These are phyloP conservation scores for Coelopa pilipes DNA, from an alignment of 2,888 invertebrate genomes.

Conservation along the genomic window DNA sequence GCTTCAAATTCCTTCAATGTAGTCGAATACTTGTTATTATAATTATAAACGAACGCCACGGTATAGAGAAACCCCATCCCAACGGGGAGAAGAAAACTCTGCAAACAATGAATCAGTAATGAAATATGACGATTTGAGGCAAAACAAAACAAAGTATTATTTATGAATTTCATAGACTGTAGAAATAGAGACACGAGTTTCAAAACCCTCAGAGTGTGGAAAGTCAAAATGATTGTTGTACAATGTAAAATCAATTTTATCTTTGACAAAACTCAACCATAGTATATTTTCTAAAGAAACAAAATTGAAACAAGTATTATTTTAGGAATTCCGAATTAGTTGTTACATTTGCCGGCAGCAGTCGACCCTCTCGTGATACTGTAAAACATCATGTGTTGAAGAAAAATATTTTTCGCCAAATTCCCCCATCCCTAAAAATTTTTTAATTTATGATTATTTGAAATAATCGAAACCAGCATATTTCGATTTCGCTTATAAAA, in stretches of 20 bases:
- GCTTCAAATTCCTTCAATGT: neutral
- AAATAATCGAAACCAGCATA: too few species aligned
- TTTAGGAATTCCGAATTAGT: slow-evolving; percentile 49
- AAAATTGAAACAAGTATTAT: slow-evolving; percentile 46
- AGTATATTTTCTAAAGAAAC: neutral
- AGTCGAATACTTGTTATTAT: slow-evolving; percentile 17
- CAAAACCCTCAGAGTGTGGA: neutral
- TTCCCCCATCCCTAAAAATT: too few species aligned
- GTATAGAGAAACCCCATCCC: too few species aligned
- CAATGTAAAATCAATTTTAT: too few species aligned
- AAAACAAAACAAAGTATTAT: slow-evolving; percentile 32
- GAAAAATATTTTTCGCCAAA: too few species aligned
- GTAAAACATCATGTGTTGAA: too few species aligned
- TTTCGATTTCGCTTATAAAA: neutral
- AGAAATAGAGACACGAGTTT: neutral
- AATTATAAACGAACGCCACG: neutral
- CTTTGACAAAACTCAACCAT: neutral
- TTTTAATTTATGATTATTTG: too few species aligned
- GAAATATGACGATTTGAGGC: slow-evolving; percentile 7
- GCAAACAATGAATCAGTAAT: slow-evolving; percentile 2
- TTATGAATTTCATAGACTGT: slow-evolving; percentile 27
- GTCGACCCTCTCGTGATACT: too few species aligned
- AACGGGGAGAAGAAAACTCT: neutral
- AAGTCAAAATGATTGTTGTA: slow-evolving; percentile 9
- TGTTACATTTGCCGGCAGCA: neutral